phyloP scores from a whole-genome alignment of 2,797 vertebrate genomes.

The Hipposideros larvatus region DNA sequence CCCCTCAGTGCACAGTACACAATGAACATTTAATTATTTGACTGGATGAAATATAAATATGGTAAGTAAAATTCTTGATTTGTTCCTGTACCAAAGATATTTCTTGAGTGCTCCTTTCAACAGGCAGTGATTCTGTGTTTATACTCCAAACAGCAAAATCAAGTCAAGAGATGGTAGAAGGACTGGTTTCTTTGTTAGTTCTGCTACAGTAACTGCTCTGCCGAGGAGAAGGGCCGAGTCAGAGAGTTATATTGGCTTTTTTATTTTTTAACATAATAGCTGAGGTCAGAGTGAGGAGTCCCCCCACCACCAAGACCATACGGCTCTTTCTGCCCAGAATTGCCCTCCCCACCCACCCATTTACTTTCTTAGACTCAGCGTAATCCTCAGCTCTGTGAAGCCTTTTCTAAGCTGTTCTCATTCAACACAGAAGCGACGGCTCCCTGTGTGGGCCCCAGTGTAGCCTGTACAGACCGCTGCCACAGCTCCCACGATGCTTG shows the following conservation, averaged over 20 bases:
- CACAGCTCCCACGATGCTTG: background rate
- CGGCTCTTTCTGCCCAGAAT: background rate
- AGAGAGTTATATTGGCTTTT: background rate
- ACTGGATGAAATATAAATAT: background rate
- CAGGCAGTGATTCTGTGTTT: background rate
- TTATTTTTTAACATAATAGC: background rate
- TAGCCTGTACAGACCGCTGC: background rate
- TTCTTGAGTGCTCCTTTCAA: slow-evolving; percentile 17
- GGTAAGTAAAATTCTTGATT: slow-evolving; percentile 27
- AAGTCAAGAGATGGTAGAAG: background rate
- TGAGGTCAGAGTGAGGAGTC: background rate
- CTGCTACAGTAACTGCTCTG: background rate
- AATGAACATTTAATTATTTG: background rate
- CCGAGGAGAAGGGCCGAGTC: background rate
- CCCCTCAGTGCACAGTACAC: background rate
- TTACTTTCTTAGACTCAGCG: background rate
- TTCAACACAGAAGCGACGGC: background rate
- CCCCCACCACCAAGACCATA: background rate
- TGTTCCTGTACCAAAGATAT: background rate
- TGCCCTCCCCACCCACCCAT: background rate
- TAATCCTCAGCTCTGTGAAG: background rate
- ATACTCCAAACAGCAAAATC: slow-evolving; percentile 3
- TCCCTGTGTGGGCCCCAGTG: background rate
- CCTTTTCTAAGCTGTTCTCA: background rate
- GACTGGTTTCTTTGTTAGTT: background rate